A percentile compares a stretch with the other conserved stretches of the same genome.
Conservation (phyloP, 2,888 invertebrate species). For the Clunio marinus region DNA sequence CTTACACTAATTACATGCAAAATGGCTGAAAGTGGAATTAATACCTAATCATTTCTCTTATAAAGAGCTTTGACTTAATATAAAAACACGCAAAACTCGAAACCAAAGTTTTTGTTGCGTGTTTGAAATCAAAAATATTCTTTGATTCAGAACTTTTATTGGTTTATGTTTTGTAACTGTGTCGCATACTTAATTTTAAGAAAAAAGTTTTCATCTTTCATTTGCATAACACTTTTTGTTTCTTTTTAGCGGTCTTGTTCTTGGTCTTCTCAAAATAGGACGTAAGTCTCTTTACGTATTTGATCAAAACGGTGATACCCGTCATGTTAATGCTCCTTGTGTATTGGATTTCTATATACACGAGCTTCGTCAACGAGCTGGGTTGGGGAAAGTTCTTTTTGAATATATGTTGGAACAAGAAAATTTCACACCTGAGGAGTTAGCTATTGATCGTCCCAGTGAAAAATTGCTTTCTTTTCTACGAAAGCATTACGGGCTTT, state of each 20-base stretch:
- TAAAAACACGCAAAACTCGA: too few species aligned
- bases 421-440: slow-evolving; percentile 61
- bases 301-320: slow-evolving; percentile 65
- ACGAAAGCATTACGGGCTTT: slow-evolving; percentile 68
- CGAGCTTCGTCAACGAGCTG: slow-evolving; percentile 76
- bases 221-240: too few species aligned
- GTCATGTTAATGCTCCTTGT: slow-evolving; percentile 78
- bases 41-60: too few species aligned
- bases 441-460: slow-evolving; percentile 92
- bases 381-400: slow-evolving; percentile 78
- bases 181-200: too few species aligned
- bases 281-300: slow-evolving; percentile 83
- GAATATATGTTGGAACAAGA: slow-evolving; percentile 79
- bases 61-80: too few species aligned
- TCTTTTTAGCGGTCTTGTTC: slow-evolving; percentile 63
- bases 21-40: too few species aligned
- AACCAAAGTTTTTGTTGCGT: too few species aligned
- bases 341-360: slow-evolving; percentile 91
- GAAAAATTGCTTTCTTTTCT: slow-evolving; percentile 82
- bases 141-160: too few species aligned
- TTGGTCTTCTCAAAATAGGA: slow-evolving; percentile 87
- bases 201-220: too few species aligned
- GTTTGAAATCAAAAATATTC: too few species aligned
- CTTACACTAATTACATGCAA: too few species aligned
- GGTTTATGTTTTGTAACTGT: too few species aligned